Conservation (phyloP, 2,888 invertebrate genomes). For the Mimas tiliae region DNA sequence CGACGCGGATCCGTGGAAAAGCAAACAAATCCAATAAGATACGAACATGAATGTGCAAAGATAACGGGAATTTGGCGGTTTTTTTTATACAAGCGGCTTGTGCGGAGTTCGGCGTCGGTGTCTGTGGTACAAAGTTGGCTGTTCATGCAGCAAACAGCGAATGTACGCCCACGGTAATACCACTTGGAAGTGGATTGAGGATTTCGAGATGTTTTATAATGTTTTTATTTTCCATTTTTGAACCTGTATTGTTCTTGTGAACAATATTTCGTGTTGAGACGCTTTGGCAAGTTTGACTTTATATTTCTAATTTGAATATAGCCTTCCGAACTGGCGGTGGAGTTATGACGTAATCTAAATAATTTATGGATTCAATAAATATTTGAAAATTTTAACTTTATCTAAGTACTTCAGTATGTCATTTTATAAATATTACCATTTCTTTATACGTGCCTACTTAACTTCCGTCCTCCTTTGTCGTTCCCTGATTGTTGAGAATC, state of each 20-base stretch:
- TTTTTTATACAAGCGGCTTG: constrained; percentile 12
- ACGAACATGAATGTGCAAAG: constrained; percentile 9
- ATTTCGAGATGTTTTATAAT: constrained; percentile 31
- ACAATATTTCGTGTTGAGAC: not conserved
- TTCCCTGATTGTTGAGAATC: no score
- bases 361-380: no score
- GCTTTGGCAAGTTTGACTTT: not conserved
- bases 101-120: constrained; percentile 61
- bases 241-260: constrained; percentile 13
- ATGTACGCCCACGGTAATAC: constrained; percentile 64
- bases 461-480: no score
- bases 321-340: no score
- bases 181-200: constrained; percentile 69
- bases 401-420: no score
- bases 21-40: constrained; percentile 23
- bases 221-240: constrained; percentile 6
- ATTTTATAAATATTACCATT: no score
- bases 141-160: constrained; percentile 61
- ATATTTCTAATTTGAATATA: no score
- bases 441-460: no score
- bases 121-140: constrained; percentile 72
- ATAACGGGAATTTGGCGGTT: not conserved
- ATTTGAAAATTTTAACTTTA: no score
- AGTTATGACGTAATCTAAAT: no score
- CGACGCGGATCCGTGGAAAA: constrained; percentile 6